A percentile compares a stretch with the other conserved stretches of the same genome.
phyloP scores from a whole-genome alignment of 2,888 invertebrate species.

The Dryocosmus kuriphilus region DNA sequence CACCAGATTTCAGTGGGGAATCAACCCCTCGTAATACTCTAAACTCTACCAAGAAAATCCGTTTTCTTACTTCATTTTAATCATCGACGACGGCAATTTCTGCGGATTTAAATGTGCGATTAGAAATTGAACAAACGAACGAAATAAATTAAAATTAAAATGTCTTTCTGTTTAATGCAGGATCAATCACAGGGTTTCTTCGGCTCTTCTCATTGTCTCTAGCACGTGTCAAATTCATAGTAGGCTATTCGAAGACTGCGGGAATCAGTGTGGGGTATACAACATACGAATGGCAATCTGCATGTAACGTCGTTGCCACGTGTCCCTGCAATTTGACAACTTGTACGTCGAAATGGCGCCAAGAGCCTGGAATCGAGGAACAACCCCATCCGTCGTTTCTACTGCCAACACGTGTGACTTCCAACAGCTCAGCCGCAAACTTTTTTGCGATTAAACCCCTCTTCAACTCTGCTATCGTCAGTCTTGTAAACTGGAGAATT shows the following conservation, averaged over 20 bases:
- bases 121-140: background rate
- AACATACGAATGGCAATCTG: slow-evolving; percentile 51
- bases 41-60: background rate
- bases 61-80: slow-evolving; percentile 3
- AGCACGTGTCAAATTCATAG: slow-evolving; percentile 60
- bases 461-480: slow-evolving; percentile 11
- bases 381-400: slow-evolving; percentile 22
- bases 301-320: slow-evolving; percentile 65
- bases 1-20: no score
- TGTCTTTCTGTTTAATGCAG: slow-evolving; percentile 60
- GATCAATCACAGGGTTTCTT: slow-evolving; percentile 64
- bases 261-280: slow-evolving; percentile 19
- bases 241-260: slow-evolving; percentile 48
- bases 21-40: no score
- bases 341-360: slow-evolving; percentile 37
- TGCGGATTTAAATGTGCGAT: background rate
- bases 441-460: slow-evolving; percentile 23
- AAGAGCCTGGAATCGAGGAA: slow-evolving; percentile 27
- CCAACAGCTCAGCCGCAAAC: slow-evolving; percentile 14
- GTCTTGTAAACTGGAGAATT: slow-evolving; percentile 18
- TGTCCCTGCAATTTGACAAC: slow-evolving; percentile 71
- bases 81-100: slow-evolving; percentile 2
- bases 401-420: slow-evolving; percentile 37
- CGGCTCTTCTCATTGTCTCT: slow-evolving; percentile 57
- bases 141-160: slow-evolving; percentile 19